Evolutionary conservation across 2,797 vertebrate species (phyloP).

Genomic region (Borostomias antarcticus): DNA sequence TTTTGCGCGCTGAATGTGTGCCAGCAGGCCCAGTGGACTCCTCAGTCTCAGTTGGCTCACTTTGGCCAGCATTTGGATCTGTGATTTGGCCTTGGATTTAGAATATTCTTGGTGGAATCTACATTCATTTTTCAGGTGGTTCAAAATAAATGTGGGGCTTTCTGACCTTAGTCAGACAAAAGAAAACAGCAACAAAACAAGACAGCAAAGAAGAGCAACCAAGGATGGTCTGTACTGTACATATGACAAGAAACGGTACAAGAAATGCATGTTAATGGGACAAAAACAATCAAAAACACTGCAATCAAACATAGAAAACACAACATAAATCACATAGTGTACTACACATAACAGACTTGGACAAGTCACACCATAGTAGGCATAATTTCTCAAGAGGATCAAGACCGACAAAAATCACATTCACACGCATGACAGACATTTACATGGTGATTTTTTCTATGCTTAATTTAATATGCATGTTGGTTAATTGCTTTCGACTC

Average conservation of each 20-base stretch:
- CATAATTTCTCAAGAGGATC: not conserved
- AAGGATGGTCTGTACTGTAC: not conserved
- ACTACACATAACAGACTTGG: not conserved
- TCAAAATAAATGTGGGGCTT: not conserved
- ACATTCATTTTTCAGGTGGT: not conserved
- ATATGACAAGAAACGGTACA: not conserved
- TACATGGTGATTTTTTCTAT: not conserved
- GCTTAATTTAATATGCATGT: too few relatives aligned
- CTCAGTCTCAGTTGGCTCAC: constrained; percentile 9
- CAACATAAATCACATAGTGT: not conserved
- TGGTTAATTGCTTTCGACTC: too few relatives aligned
- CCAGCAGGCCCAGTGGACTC: constrained; percentile 25
- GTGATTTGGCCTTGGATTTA: constrained; percentile 1
- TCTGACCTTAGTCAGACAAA: not conserved
- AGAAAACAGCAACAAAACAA: not conserved
- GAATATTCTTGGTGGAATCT: not conserved
- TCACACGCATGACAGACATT: not conserved
- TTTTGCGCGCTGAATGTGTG: not conserved
- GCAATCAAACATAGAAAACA: not conserved
- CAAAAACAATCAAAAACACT: not conserved
- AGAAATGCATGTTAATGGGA: not conserved
- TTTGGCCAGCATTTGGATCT: constrained; percentile 23
- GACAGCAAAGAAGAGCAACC: not conserved
- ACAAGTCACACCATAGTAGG: too few relatives aligned
- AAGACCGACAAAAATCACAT: not conserved